phyloP scores from a whole-genome alignment of 2,797 vertebrate genomes.

The Pseudomugil gertrudae region DNA sequence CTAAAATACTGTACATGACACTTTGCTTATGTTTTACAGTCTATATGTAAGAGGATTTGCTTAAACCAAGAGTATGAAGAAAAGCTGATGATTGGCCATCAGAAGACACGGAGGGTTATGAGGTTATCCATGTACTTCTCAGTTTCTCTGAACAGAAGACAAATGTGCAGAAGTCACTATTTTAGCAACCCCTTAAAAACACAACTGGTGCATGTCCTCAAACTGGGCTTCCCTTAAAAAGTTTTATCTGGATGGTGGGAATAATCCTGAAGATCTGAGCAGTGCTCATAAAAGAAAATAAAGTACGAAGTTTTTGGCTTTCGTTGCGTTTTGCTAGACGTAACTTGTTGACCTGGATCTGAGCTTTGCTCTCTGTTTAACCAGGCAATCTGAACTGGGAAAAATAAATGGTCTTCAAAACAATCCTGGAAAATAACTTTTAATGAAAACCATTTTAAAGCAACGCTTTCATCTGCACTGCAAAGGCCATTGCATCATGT shows the following conservation, averaged over 20 bases:
- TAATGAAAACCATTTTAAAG: slow-evolving; percentile 4
- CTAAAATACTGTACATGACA: not conserved
- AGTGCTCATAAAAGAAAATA: not conserved
- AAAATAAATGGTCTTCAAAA: not conserved
- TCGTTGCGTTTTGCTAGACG: slow-evolving; percentile 20
- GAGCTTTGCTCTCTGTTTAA: not conserved
- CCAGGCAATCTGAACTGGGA: not conserved
- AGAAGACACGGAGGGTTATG: slow-evolving; percentile 3
- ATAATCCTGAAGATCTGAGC: slow-evolving; percentile 10
- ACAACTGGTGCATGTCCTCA: slow-evolving; percentile 9
- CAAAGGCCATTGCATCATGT: slow-evolving; percentile 20
- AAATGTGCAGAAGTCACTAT: slow-evolving; percentile 27
- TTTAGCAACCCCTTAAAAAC: slow-evolving; percentile 31
- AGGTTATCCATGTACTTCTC: slow-evolving; percentile 17
- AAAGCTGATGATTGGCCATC: not conserved
- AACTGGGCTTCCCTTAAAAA: slow-evolving; percentile 28
- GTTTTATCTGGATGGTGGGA: slow-evolving; percentile 27
- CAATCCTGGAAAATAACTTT: not conserved
- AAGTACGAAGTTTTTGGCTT: not conserved
- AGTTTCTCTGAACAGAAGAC: slow-evolving; percentile 22
- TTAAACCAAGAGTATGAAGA: slow-evolving; percentile 2
- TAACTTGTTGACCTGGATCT: slow-evolving; percentile 8
- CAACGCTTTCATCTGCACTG: not conserved
- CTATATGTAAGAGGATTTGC: not conserved
- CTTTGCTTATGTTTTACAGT: not conserved